Evolutionary conservation across 2,888 invertebrate genomes (phyloP), one percentile per base, ranked within the genome.

Genomic region (Volucella zonaria): DNA sequence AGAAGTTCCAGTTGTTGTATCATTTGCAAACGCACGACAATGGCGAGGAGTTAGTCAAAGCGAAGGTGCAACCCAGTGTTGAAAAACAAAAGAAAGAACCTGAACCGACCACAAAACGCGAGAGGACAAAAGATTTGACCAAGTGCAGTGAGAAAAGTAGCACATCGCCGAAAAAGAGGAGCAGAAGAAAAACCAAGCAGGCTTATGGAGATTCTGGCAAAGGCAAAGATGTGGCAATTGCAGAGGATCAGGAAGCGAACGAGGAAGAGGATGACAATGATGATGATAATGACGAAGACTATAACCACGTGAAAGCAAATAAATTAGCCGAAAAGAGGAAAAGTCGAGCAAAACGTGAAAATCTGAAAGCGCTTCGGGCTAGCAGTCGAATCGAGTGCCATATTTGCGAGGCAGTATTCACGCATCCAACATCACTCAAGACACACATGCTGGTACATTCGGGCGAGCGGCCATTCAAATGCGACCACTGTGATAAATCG

Each of bases 21-120:
- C 87, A 87, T 45, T 61, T 87, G 62, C 87, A 87, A 49, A 86
- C 85, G 3, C 87, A 87, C 40, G 87, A 82, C 38, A 74, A 79
- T 59, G 80, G 78, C 1, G 86, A 86, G 14, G 82, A 68, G 14
- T 51, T 87, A 1, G 59, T 86, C 1, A 75, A 86, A 51, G 76
- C 86, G 2, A 87, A 80, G 54, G 52, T 82, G 1, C 75, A 77
- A 45, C 54, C 78, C 2, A 62, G 56, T 12, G 6, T 6, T 11
- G 81, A 73, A 2, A 64, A 42, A 31, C 10, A 62, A 0, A 51
- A 66, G 42, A 43, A 66, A 9, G 59, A 49, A 45, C 14, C 43
- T 11, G 6, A 2, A 3, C 23, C 42, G 8, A n/a, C 31, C 31
- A 31, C 31, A 31, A 31, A 31, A 6, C 6, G 6, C 6, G 31